phyloP scores from a whole-genome alignment of 2,888 invertebrate species.

The Machimus rusticus region DNA sequence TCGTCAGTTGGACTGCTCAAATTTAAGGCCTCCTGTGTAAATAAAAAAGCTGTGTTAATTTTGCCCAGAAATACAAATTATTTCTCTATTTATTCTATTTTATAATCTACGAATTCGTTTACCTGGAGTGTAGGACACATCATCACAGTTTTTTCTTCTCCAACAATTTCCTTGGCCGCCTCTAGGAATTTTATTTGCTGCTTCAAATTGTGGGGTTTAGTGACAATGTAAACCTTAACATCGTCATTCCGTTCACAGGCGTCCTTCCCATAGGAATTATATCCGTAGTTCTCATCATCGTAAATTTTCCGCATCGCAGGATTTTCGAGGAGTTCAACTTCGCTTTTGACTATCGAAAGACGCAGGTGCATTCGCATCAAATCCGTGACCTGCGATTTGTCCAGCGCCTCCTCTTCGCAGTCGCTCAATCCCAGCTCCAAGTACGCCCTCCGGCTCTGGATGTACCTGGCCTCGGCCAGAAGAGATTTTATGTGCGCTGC shows the following conservation, averaged over 20 bases:
- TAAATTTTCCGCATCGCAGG: constrained; percentile 67
- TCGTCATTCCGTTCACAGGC: neutral
- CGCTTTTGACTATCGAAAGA: constrained; percentile 67
- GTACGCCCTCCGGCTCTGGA: constrained; percentile 64
- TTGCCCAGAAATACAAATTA: no score
- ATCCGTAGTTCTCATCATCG: constrained; percentile 49
- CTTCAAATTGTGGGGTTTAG: constrained; percentile 62
- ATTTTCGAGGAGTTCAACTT: constrained; percentile 69
- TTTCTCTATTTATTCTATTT: no score
- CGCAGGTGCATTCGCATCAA: constrained; percentile 67
- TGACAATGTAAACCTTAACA: constrained; percentile 63
- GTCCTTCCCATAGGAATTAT: constrained; percentile 53
- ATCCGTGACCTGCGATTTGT: constrained; percentile 61
- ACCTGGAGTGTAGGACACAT: constrained; percentile 60
- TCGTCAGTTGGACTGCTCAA: constrained; percentile 62
- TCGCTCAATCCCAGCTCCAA: constrained; percentile 61
- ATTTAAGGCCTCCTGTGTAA: constrained; percentile 57
- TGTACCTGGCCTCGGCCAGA: constrained; percentile 66
- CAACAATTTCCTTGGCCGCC: constrained; percentile 60
- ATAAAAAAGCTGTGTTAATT: constrained; percentile 44
- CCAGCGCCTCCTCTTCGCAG: constrained; percentile 52
- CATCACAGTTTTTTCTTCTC: constrained; percentile 60
- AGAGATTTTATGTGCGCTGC: constrained; percentile 66
- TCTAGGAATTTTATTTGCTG: constrained; percentile 64
- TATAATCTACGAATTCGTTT: neutral